Evolutionary conservation across 30 jellyfish, hydroid and myxozoan species (phyloP), one percentile per base, ranked within the genome.

Genomic region (Mastigias papua): DNA sequence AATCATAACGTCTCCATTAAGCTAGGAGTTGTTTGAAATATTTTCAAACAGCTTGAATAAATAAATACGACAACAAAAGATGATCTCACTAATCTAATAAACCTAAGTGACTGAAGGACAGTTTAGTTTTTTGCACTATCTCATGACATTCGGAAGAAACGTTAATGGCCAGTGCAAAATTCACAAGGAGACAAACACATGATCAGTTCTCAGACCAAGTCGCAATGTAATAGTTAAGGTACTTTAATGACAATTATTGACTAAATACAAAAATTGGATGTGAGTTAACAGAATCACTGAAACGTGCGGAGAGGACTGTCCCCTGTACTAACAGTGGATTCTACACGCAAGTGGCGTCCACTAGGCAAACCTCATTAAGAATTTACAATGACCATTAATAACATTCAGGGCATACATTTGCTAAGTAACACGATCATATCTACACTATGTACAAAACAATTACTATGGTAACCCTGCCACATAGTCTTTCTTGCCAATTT

Each of bases 391-490:
- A 57, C 69, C 69, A 57, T 57, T 57, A 23, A 17, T 25, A 63
- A 27, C 21, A 63, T 63, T 63, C 42, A 63, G 42, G 74, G 74
- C 35, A 5, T 22, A 27, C 37, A 63, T 63, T 63, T 27, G 42
- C 42, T 63, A 63, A 63, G 26, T 26, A 63, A 25, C 74, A 27
- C 42, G 46, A 63, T 77, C 54, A 65, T 80, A 80, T 80, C 73
- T 80, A 80, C 90, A 80, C 25, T 80, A 80, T 80, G 42, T 80
- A 80, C 90, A 80, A 26, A 25, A 63, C 37, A 25, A 63, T 23
- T 23, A 63, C 9, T 26, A 63, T 27, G 42, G 42, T 42, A 23
- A 63, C 20, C 67, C 54, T 42, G 54, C 54, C 27, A 54, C 67
- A 54, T 6, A 2, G 67, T 54, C 17, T 54, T 54, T 6, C 67